Conservation (phyloP, 2,797 vertebrate species). For the Myotis vivesi region DNA sequence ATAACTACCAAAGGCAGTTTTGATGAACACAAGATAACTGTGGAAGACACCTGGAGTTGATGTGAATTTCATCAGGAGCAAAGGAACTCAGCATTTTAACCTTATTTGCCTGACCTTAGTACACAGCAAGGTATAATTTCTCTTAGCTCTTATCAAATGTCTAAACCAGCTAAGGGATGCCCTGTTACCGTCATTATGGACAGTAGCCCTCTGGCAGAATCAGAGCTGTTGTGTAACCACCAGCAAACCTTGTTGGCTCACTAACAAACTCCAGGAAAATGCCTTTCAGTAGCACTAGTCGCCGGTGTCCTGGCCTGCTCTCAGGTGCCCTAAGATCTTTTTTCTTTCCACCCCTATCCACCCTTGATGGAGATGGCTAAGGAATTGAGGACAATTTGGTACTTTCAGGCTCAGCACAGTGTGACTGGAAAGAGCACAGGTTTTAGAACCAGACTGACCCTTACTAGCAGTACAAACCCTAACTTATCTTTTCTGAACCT, state of each 20-base stretch:
- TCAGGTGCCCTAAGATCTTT: background rate
- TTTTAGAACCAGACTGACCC: background rate
- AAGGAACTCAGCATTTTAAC: background rate
- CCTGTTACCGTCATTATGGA: background rate
- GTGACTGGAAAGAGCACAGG: background rate
- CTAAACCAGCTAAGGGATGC: background rate
- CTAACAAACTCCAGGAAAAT: background rate
- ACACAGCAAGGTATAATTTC: background rate
- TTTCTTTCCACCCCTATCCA: background rate
- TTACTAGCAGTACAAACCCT: background rate
- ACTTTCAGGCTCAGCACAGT: background rate
- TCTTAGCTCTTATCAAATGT: background rate
- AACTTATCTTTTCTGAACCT: background rate
- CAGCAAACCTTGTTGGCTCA: background rate
- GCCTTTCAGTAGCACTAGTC: background rate
- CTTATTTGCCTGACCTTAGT: background rate
- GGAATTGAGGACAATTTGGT: background rate
- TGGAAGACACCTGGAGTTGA: background rate
- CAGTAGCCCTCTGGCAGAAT: too few species aligned
- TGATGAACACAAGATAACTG: background rate
- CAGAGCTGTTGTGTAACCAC: background rate
- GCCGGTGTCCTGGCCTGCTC: background rate
- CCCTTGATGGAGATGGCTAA: too few species aligned
- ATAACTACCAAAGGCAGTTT: background rate
- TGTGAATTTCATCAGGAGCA: background rate